Evolutionary conservation across 2,113 vertebrate species (phyloP).

Genomic region (Zosterops borbonicus): DNA sequence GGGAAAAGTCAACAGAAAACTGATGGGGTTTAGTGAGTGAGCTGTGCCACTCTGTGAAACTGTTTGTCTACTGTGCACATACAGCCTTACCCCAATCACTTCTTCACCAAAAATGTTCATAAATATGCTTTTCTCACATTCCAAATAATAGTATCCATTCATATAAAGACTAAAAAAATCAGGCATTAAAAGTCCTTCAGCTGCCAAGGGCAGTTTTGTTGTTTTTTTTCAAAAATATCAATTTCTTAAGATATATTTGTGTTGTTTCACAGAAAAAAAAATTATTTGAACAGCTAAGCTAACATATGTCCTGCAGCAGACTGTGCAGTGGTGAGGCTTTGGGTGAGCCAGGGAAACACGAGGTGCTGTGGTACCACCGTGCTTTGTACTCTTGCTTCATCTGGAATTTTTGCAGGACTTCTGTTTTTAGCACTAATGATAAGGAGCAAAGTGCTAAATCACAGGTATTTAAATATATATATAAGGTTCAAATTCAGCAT

Average conservation of each 20-base stretch:
- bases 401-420: not conserved
- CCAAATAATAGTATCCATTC: not conserved
- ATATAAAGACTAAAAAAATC: not conserved
- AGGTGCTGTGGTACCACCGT: not conserved
- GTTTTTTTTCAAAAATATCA: fast-evolving
- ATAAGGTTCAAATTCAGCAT: not conserved
- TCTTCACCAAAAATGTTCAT: not conserved
- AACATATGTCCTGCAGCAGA: not conserved
- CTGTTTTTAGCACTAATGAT: not conserved
- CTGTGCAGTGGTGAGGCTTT: not conserved
- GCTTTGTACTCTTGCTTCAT: not conserved
- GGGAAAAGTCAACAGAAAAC: not conserved
- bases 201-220: not conserved
- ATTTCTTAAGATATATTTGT: not conserved
- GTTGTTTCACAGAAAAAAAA: not conserved
- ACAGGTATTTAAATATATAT: not conserved
- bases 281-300: not conserved
- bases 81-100: not conserved
- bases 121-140: not conserved
- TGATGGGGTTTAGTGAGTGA: conserved; percentile 7
- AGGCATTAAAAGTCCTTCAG: not conserved
- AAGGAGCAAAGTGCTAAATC: not conserved
- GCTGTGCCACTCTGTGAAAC: not conserved
- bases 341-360: not conserved
- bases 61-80: not conserved